Conservation (phyloP, 2,888 invertebrate species). For the Cantharis lateralis region DNA sequence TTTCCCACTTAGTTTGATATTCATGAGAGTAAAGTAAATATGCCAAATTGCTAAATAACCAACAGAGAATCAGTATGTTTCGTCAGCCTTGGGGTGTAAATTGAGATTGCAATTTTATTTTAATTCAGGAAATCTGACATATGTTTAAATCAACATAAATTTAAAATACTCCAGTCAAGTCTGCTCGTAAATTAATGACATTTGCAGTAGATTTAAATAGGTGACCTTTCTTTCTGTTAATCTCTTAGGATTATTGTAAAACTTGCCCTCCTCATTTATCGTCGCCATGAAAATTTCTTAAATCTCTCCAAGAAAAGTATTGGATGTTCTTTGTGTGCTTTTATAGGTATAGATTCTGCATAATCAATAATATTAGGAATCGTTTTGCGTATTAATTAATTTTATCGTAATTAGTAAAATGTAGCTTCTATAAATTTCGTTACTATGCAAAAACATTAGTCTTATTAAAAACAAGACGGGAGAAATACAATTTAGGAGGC, state of each 20-base stretch:
- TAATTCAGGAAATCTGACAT: constrained; percentile 5
- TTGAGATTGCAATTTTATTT: constrained; percentile 16
- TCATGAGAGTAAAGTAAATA: constrained; percentile 22
- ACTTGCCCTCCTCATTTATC: neutral
- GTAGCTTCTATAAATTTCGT: neutral
- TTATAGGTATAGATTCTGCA: neutral
- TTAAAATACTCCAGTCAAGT: neutral
- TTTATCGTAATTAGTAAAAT: neutral
- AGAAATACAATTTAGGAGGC: neutral
- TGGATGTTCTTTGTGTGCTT: neutral
- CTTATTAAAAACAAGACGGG: neutral
- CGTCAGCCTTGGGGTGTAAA: constrained; percentile 7
- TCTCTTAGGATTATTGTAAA: neutral
- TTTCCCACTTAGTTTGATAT: constrained; percentile 17
- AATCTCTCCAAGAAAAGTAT: neutral
- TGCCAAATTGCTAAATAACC: constrained; percentile 18
- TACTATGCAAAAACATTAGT: neutral
- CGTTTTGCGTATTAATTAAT: neutral
- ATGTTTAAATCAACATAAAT: constrained; percentile 9
- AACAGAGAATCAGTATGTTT: constrained; percentile 11
- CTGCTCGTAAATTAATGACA: neutral
- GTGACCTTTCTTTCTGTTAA: neutral
- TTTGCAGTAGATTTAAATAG: neutral
- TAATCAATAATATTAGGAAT: neutral
- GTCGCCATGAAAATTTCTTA: neutral